phyloP scores from a whole-genome alignment of 2,113 vertebrate species.

The Laticauda colubrina region DNA sequence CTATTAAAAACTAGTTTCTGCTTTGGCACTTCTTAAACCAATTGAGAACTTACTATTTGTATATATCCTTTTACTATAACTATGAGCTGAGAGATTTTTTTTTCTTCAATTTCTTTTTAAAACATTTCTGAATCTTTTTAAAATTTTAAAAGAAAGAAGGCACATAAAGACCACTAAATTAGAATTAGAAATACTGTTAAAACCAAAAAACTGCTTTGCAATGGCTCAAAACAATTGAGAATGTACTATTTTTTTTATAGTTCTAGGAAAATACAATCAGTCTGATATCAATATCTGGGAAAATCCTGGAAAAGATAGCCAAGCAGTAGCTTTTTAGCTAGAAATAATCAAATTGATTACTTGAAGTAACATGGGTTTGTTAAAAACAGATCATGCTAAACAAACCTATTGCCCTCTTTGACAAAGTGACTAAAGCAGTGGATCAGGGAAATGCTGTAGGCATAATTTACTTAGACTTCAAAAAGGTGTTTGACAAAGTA shows the following conservation, averaged over 20 bases:
- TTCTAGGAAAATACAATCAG: too few species aligned
- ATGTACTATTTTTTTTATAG: too few species aligned
- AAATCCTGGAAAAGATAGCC: neutral
- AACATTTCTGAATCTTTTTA: neutral
- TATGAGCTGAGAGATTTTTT: neutral
- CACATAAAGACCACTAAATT: neutral
- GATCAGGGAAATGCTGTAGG: neutral
- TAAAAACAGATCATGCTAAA: neutral
- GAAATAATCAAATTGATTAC: neutral
- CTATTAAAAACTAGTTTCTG: too few species aligned
- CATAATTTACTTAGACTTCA: neutral
- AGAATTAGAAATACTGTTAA: neutral
- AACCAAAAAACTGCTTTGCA: neutral
- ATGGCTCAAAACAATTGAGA: too few species aligned
- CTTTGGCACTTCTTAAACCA: too few species aligned
- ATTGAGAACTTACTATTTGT: too few species aligned
- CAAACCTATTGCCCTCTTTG: neutral
- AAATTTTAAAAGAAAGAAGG: neutral
- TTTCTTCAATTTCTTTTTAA: neutral
- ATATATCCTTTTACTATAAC: neutral
- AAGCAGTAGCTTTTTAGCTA: neutral
- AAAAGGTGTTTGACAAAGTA: neutral
- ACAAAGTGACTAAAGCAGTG: neutral
- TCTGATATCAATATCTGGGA: neutral
- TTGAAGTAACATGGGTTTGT: neutral